Percentiles rank a stretch among this genome's conserved stretches.
Evolutionary conservation across 2,113 vertebrate genomes (phyloP).

Genomic region (Miniopterus natalensis): DNA sequence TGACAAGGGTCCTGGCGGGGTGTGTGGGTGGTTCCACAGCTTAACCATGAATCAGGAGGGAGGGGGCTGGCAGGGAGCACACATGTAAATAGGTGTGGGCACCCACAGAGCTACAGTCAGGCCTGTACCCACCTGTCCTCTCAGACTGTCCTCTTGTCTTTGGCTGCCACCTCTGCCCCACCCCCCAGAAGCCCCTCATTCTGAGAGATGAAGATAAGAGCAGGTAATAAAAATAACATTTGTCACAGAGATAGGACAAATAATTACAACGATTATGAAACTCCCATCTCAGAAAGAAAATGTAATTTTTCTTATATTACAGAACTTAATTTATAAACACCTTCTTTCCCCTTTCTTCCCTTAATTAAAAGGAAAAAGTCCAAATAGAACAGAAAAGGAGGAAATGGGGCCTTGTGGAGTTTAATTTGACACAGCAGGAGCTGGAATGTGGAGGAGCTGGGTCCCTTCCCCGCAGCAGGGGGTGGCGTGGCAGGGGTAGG

Average conservation of each 20-base stretch:
- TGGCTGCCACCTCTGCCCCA: background rate
- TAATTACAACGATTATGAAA: slow-evolving; percentile 66
- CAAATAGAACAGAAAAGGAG: slow-evolving; percentile 24
- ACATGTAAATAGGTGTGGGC: rapidly evolving
- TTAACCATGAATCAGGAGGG: background rate
- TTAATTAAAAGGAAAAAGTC: slow-evolving; percentile 54
- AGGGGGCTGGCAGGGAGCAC: no score
- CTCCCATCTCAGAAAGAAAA: slow-evolving; percentile 59
- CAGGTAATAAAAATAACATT: slow-evolving; percentile 39
- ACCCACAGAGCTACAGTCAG: rapidly evolving
- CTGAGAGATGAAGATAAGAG: background rate
- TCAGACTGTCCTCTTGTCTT: background rate
- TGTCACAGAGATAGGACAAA: slow-evolving; percentile 39
- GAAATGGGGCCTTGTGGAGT: background rate
- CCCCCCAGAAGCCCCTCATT: background rate
- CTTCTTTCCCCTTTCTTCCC: background rate
- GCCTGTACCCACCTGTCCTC: background rate
- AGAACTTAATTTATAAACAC: slow-evolving; percentile 63
- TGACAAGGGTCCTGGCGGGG: background rate
- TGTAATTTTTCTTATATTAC: slow-evolving; percentile 58
- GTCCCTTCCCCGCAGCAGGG: background rate
- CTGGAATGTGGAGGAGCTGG: rapidly evolving
- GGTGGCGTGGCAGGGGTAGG: rapidly evolving
- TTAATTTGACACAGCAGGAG: background rate
- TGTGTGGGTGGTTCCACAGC: rapidly evolving